Percentiles rank a stretch among this genome's conserved stretches.
phyloP scores from a whole-genome alignment of 2,113 vertebrate species.

The Acrocephalus arundinaceus region DNA sequence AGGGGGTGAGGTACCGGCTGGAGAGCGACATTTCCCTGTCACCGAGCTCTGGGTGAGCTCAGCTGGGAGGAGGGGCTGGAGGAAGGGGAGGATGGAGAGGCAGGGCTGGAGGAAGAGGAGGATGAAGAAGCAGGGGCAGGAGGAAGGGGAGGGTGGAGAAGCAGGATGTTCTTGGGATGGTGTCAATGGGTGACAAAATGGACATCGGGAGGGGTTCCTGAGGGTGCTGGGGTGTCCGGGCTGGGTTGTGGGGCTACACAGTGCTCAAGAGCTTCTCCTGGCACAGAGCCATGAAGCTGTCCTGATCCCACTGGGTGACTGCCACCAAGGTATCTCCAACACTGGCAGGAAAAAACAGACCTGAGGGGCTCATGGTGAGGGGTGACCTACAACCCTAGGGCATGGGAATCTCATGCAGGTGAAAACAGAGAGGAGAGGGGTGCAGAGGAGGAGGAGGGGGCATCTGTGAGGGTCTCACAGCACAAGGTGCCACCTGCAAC shows the following conservation, averaged over 20 bases:
- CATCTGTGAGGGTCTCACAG: background rate
- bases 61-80: background rate
- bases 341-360: too few relatives aligned
- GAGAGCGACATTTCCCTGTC: background rate
- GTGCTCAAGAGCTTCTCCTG: background rate
- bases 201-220: background rate
- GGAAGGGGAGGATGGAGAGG: background rate
- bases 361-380: fast-evolving
- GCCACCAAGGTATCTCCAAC: background rate
- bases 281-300: background rate
- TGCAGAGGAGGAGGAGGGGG: background rate
- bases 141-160: background rate
- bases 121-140: background rate
- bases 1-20: background rate
- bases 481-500: background rate
- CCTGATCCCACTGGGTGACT: background rate
- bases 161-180: background rate
- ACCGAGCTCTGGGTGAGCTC: background rate
- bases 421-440: background rate
- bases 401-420: background rate
- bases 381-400: fast-evolving
- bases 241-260: background rate
- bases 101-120: background rate
- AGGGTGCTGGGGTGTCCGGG: fast-evolving
- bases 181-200: background rate